These are phyloP conservation scores for Cherax destructor DNA, from an alignment of 1,140 invertebrate species.

Conservation along the genomic window DNA sequence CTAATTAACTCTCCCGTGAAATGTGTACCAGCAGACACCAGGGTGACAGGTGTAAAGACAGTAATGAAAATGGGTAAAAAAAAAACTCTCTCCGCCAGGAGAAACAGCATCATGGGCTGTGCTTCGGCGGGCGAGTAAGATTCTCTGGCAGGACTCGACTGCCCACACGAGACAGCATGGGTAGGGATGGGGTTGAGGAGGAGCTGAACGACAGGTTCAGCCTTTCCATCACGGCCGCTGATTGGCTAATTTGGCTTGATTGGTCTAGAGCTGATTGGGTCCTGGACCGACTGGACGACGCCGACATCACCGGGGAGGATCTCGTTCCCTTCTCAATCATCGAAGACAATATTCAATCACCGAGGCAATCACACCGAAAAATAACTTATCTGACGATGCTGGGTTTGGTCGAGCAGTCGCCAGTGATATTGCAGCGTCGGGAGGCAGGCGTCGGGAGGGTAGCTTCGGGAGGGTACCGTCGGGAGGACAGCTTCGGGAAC, in stretches of 20 bases:
- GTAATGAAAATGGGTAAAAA: neutral
- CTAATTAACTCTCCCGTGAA: constrained; percentile 9
- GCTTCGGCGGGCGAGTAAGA: neutral
- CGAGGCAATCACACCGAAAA: neutral
- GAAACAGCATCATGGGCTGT: neutral
- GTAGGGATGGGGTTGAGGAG: neutral
- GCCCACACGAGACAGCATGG: neutral
- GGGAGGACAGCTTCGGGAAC: neutral
- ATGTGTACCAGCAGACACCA: neutral
- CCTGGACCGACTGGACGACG: neutral
- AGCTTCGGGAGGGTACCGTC: neutral
- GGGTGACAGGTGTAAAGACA: neutral
- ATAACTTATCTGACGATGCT: neutral
- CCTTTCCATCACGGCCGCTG: constrained; percentile 4
- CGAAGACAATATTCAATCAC: constrained; percentile 13
- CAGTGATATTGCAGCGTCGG: neutral
- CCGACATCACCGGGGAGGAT: constrained; percentile 1
- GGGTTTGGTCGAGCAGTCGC: neutral
- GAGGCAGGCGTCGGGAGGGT: neutral
- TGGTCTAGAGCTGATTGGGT: constrained; percentile 14
- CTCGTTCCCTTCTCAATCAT: neutral
- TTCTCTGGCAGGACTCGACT: neutral
- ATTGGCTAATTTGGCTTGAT: constrained; percentile 16
- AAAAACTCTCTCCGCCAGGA: neutral
- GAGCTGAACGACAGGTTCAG: neutral